Base-by-base conservation (phyloP, 1,140 invertebrate genomes). In the Drosophila aff. region DNA sequence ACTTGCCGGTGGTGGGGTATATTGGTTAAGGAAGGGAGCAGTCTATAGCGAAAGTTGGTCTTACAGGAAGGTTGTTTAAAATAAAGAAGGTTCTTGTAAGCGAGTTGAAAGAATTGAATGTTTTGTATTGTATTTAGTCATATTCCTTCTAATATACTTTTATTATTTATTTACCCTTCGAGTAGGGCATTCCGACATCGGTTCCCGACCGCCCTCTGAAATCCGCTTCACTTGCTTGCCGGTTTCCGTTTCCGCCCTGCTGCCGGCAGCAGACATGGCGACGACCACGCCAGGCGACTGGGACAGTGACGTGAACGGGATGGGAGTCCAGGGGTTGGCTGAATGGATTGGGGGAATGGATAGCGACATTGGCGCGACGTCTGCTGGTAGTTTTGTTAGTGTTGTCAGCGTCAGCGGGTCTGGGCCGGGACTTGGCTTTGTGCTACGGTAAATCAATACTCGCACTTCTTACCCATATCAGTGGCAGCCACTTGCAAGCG, bases 391-490 rank as follows among this genome's bases (percentile, higher is more conserved):
- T 44, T 26, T 59, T 68, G 65, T 44, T 40, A 79, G 71, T 76
- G 84, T 66, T 68, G 65, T 60, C 33, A 79, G 71, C 80, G 84
- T 66, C 84, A 74, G 50, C 55, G 60, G 76, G 83, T 87, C 83
- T 87, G 62, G 81, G 66, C 73, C 36, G 11, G 57, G 52, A 67
- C 49, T 50, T 53, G 55, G 36, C 55, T 78, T 77, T 58, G 72
- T 61, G 67, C 60, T 52, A 66, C 77, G 75, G 87, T 81, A 65
- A 84, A 89, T 89, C 84, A 87, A 87, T 87, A 87, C 53, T 57
- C 53, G 53, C 53, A 57, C 57, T 80, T 65, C 63, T 78, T 71
- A 66, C 52, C 80, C 67, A 79, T 77, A 89, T 89, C 84, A 87
- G 47, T 77, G 36, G 76, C 84, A 76, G 79, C 43, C 67, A 77